Base-by-base conservation (phyloP, 2,797 vertebrate species). In the Tympanoctomys barrerae region DNA sequence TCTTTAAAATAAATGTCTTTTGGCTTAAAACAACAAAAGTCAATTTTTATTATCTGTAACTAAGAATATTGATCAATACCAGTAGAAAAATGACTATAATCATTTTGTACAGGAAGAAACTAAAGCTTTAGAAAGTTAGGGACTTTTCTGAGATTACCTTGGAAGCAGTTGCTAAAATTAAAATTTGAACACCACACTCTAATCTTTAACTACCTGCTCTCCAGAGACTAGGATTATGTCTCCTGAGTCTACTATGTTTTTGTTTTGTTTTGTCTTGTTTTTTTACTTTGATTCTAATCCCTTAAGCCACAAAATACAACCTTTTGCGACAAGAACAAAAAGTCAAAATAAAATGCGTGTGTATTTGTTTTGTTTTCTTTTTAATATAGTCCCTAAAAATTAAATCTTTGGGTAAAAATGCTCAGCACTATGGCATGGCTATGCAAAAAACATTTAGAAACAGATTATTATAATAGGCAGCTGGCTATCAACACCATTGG, bases 31-130 rank as follows among this genome's bases (percentile, higher is more conserved):
- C n/a, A 57, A 18, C 10, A n/a, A 33, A 18, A 52, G 12, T 91
- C 36, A 33, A 86, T 75, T 82, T 93, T 89, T 94, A 68, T 91
- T 61, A 82, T n/a, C 68, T 93, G 39, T 2, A 79, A 39, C 8
- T 12, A 93, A 87, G 33, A 87, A 90, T 33, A 14, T 46, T 90
- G 86, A 81, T 59, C 2, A 0, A 90, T 13, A 87, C 3, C 31
- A 46, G 9, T 57, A 64, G 52, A 7, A 95, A 57, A 70, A 54
- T 11, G 90, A 91, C 57, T 24, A 62, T 22, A 85, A 52, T 8
- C 1, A 88, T 46, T 81, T 91, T 64, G 36, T 12, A 24, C 8
- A 87, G 59, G 31, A 92, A 93, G 13, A 84, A 83, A 89, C 7
- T 80, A 81, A 77, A 78, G 64, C 7, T 92, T 87, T 78, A 46